phyloP scores from a whole-genome alignment of 1,140 invertebrate species.

The Andricus grossulariae region DNA sequence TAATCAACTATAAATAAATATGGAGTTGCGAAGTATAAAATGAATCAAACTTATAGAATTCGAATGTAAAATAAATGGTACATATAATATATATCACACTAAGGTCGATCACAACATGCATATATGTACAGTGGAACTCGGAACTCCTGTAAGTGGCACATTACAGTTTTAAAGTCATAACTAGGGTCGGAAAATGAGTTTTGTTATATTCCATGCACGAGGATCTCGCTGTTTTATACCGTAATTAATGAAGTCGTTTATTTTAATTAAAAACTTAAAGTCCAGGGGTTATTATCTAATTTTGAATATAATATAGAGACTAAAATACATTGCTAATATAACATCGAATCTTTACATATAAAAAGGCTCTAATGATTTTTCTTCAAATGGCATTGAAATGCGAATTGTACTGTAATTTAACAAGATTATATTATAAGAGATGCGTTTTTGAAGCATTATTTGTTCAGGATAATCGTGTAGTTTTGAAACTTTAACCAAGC shows the following conservation, averaged over 20 bases:
- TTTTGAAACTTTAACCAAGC: constrained; percentile 28
- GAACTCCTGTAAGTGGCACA: constrained; percentile 30
- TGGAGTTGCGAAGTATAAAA: neutral
- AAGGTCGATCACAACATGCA: neutral
- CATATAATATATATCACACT: neutral
- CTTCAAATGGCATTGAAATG: too few species aligned
- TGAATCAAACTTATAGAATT: neutral
- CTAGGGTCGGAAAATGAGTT: constrained; percentile 33
- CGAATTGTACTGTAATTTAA: too few species aligned
- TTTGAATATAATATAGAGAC: neutral
- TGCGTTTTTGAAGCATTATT: neutral
- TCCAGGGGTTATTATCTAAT: neutral
- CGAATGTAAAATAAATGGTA: neutral
- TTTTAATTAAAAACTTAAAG: constrained; percentile 14
- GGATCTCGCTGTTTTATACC: constrained; percentile 29
- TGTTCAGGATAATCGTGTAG: constrained; percentile 23
- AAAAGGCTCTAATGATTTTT: too few species aligned
- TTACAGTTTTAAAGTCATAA: constrained; percentile 33
- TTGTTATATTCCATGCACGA: constrained; percentile 35
- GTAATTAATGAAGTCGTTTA: constrained; percentile 33
- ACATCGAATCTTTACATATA: too few species aligned
- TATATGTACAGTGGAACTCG: constrained; percentile 22
- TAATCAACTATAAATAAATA: too few species aligned
- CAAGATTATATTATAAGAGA: too few species aligned
- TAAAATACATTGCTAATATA: neutral